Conservation (phyloP, 2,797 vertebrate species). For the Onychomys leucogaster region DNA sequence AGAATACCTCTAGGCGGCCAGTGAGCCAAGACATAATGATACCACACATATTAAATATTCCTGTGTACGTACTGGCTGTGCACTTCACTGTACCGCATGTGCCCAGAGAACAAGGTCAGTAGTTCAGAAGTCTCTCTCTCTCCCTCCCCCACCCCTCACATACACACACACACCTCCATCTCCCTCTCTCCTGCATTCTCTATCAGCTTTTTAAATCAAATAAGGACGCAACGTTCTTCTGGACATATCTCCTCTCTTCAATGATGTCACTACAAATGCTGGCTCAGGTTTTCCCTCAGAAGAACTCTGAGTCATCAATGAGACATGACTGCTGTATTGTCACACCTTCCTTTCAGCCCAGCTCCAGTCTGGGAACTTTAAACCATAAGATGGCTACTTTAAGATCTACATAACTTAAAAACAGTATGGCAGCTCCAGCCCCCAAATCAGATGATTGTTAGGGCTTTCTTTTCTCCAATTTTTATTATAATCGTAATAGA, state of each 20-base stretch:
- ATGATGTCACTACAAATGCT: background rate
- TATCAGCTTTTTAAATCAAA: background rate
- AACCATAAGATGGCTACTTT: background rate
- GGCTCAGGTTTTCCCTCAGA: background rate
- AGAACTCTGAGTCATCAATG: background rate
- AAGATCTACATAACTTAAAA: background rate
- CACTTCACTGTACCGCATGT: constrained; percentile 21
- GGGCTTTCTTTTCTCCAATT: background rate
- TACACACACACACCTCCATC: background rate
- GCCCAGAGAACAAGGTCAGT: constrained; percentile 38
- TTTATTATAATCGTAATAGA: background rate
- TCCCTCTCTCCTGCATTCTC: background rate
- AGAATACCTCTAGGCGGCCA: constrained; percentile 32
- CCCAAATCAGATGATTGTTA: background rate
- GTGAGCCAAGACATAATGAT: background rate
- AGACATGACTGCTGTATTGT: background rate
- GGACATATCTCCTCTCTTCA: background rate
- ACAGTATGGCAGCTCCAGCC: background rate
- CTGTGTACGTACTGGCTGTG: constrained; percentile 50
- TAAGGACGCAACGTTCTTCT: background rate
- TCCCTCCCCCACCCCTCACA: too few species aligned
- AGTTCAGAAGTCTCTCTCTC: constrained; percentile 42
- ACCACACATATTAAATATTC: constrained; percentile 69
- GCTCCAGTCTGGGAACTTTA: background rate
- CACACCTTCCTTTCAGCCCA: too few species aligned